Evolutionary conservation across 64 coral and sea anemone species (phyloP).

Genomic region (Actinia equina): DNA sequence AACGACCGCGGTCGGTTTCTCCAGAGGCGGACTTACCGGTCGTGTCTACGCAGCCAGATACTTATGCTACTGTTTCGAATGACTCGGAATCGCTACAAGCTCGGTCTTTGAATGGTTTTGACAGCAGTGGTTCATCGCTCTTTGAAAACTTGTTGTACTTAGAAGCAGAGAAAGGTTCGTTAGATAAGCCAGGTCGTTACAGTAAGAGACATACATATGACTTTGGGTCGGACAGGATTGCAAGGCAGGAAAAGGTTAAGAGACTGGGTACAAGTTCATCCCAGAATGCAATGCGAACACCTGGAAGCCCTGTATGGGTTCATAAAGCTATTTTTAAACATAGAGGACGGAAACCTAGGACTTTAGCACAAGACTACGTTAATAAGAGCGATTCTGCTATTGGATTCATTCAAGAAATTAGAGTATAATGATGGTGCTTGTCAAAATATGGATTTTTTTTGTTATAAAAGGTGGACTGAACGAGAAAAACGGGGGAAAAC

Average conservation of each 20-base stretch:
- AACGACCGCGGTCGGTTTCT: neutral
- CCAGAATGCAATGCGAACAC: neutral
- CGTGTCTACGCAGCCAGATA: neutral
- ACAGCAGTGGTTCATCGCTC: neutral
- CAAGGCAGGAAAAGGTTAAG: neutral
- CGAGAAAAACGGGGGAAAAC: too few relatives aligned
- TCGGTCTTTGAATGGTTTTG: neutral
- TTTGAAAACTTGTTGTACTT: constrained; percentile 22
- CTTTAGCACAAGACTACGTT: too few relatives aligned
- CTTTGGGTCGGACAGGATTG: constrained; percentile 5
- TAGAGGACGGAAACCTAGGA: neutral
- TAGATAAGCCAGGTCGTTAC: neutral
- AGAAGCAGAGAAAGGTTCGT: neutral
- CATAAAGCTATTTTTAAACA: constrained; percentile 3
- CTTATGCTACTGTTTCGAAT: neutral
- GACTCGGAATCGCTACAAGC: neutral
- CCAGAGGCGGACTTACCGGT: neutral
- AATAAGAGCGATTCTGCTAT: constrained; percentile 1
- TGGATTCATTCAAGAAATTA: constrained; percentile 10
- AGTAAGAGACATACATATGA: constrained; percentile 16
- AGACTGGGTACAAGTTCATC: neutral
- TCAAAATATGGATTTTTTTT: too few relatives aligned
- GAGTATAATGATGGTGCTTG: neutral
- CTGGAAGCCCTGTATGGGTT: constrained; percentile 15
- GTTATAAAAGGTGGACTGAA: too few relatives aligned